Evolutionary conservation across 2,888 invertebrate genomes (phyloP), one percentile per base, ranked within the genome.

Genomic region (Microctonus hyperodae): DNA sequence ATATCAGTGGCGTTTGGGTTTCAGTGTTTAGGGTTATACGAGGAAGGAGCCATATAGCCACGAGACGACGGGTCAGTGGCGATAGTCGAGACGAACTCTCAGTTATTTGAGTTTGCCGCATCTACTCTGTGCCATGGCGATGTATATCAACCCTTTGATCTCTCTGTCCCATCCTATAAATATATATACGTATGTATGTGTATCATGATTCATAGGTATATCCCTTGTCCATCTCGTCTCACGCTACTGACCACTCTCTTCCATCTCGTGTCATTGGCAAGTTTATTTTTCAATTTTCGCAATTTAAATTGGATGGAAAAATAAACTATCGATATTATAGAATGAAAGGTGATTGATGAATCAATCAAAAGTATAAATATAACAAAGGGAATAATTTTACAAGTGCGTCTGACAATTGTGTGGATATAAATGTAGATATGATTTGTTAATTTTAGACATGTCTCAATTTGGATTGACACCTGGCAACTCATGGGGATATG

Each of bases 401-500:
- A 25, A 25, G 13, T 11, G 37, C n/a, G 25, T 40, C 16, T 44
- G 59, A 44, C 40, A 59, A 59, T 40, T n/a, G 23, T 11, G 57
- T 37, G n/a, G 16, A 44, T 44, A n/a, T 5, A 2, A 44, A 59
- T 58, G 62, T 67, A 58, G 65, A 66, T 64, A 56, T 64, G 63
- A 65, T 64, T 40, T 58, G 55, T 68, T 65, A 59, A 31, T 68
- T 51, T 53, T 62, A 94, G 93, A 94, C 85, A 93, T 94, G 93
- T 90, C 93, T 74, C 93, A 93, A 84, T 94, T 94, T 81, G 92
- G 93, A 53, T 85, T 93, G 81, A 92, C 93, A 83, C 91, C 92
- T 77, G 90, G 92, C 76, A 94, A 95, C 84, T 91, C 93, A 11
- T 95, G 95, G 95, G 94, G 95, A 72, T 94, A 94, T 82, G 91